Conservation (phyloP, 2,113 vertebrate genomes). For the Aramus guarauna region DNA sequence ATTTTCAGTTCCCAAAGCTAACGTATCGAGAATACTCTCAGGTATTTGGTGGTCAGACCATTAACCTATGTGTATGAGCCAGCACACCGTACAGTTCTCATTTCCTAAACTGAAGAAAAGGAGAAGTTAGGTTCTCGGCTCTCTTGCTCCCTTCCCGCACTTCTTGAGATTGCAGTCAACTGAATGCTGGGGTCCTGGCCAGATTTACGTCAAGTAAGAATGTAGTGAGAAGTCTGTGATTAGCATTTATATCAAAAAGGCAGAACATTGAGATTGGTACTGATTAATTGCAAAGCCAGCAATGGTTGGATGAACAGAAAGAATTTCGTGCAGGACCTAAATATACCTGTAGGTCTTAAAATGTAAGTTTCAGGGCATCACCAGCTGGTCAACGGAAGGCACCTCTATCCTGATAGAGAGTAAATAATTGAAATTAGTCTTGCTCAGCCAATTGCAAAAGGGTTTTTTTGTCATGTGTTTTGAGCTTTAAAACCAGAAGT, state of each 20-base stretch:
- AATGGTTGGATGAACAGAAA: neutral
- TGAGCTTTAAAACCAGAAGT: neutral
- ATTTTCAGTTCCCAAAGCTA: slow-evolving; percentile 26
- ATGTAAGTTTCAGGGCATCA: neutral
- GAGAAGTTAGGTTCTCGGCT: neutral
- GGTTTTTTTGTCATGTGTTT: neutral
- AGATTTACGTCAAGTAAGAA: neutral
- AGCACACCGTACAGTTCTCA: neutral
- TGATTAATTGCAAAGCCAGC: neutral
- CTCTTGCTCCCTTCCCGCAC: neutral
- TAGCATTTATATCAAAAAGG: slow-evolving; percentile 12
- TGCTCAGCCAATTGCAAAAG: neutral
- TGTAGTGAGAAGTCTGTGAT: neutral
- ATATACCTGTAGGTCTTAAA: neutral
- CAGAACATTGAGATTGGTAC: neutral
- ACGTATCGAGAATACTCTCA: neutral
- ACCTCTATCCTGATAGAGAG: neutral
- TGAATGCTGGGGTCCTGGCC: neutral
- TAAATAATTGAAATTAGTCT: neutral
- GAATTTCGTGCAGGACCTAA: neutral
- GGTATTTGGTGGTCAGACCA: slow-evolving; percentile 39
- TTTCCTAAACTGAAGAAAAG: neutral
- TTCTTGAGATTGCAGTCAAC: neutral
- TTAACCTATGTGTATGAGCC: slow-evolving; percentile 21
- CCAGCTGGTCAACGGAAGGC: neutral